Evolutionary conservation across 2,113 vertebrate genomes (phyloP), one percentile per base, ranked within the genome.

Genomic region (Halichoerus grypus): DNA sequence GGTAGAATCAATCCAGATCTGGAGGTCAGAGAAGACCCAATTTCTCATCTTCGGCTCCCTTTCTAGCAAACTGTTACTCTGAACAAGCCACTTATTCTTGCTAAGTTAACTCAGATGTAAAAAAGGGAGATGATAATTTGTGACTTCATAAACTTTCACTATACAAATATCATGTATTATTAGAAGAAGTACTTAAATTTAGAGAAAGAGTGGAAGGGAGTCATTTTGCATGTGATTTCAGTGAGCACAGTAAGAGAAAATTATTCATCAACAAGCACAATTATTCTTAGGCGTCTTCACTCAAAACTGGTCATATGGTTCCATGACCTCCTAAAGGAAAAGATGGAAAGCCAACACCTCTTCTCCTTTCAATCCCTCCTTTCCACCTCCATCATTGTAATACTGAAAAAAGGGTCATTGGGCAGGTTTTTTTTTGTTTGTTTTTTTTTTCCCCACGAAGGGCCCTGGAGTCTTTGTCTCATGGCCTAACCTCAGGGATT

Each of bases 61-160:
- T 84, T 67, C 21, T 5, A 97, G 90, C 33, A 86, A 89, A 39
- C 31, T 57, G n/a, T 61, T 36, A 36, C 39, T 81, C 46, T 49
- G 10, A 96, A 88, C n/a, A 94, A 93, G 46, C n/a, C 71, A 88
- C 71, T 85, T 94, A 21, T 76, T 96, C 92, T 79, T 93, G 39
- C 63, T 93, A 93, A 53, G 63, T 74, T 80, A 97, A 94, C 82
- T 82, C 88, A 94, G 69, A 65, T 80, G n/a, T 94, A 85, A 96
- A 93, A 95, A 94, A 93, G 57, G 10, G 61, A 91, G 63, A 95
- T 39, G 95, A 88, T 65, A 85, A 95, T 92, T 77, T 94, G 95
- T 93, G 95, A 93, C 77, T 95, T 94, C 88, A 93, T 79, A 95
- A 97, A 97, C 51, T 85, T 94, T 94, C 69, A 63, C 79, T 22